phyloP scores from a whole-genome alignment of 2,797 vertebrate genomes.

The Leptoclinus maculatus region DNA sequence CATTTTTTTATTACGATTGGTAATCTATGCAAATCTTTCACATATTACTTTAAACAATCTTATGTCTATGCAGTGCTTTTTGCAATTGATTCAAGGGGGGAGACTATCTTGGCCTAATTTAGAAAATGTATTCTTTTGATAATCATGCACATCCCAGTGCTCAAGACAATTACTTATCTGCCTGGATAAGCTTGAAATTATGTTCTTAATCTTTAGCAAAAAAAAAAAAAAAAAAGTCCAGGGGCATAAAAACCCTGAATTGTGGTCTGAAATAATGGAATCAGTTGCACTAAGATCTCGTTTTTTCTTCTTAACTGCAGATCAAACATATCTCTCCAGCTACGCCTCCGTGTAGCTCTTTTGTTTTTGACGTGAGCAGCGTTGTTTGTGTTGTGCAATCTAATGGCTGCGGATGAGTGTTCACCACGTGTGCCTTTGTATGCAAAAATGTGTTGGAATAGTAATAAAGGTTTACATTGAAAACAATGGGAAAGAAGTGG shows the following conservation, averaged over 20 bases:
- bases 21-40: constrained; percentile 84
- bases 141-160: constrained; percentile 76
- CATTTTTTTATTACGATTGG: constrained; percentile 72
- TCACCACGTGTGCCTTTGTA: constrained; percentile 80
- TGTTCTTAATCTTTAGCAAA: constrained; percentile 78
- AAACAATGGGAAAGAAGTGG: constrained; percentile 68
- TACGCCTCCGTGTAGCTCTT: constrained; percentile 9
- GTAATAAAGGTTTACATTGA: constrained; percentile 85
- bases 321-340: constrained; percentile 48
- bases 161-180: constrained; percentile 81
- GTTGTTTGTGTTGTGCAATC: constrained; percentile 57
- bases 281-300: constrained; percentile 56
- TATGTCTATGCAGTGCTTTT: constrained; percentile 69
- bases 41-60: constrained; percentile 77
- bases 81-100: constrained; percentile 69
- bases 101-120: constrained; percentile 77
- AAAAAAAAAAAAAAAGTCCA: constrained; percentile 53
- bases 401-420: constrained; percentile 43
- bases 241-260: constrained; percentile 61
- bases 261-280: constrained; percentile 66
- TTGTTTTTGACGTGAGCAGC: constrained; percentile 29
- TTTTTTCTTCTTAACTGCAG: constrained; percentile 35
- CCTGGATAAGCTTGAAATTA: constrained; percentile 81
- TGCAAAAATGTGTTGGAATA: constrained; percentile 67
- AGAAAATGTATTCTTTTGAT: constrained; percentile 81